Conservation (phyloP, 1,140 invertebrate species). For the Monochamus saltuarius region DNA sequence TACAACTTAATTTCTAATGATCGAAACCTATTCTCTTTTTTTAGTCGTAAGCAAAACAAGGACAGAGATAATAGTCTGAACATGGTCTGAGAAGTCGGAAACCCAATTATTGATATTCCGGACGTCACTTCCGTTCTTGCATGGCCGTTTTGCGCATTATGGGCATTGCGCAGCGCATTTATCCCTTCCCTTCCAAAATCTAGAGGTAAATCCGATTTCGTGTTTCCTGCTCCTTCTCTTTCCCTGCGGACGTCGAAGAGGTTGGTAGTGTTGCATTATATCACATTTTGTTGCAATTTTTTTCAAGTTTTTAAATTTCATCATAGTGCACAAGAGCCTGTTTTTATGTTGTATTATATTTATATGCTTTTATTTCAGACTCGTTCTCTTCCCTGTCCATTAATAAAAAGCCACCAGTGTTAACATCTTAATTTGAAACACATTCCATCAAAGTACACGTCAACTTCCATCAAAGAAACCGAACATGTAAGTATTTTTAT, state of each 20-base stretch:
- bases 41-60: too few species aligned
- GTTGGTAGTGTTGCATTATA: conserved; percentile 1
- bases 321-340: neutral
- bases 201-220: neutral
- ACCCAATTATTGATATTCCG: conserved; percentile 9
- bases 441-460: conserved; percentile 1
- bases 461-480: neutral
- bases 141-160: too few species aligned
- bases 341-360: neutral
- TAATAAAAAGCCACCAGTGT: neutral
- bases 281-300: neutral
- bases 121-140: neutral
- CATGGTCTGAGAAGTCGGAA: too few species aligned
- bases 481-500: too few species aligned
- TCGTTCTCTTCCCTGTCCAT: neutral
- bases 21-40: too few species aligned
- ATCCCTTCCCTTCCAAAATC: too few species aligned
- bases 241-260: conserved; percentile 6
- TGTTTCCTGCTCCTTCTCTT: conserved; percentile 1
- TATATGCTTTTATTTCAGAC: neutral
- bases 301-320: neutral
- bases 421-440: neutral
- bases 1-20: too few species aligned
- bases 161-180: too few species aligned
- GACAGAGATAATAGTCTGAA: too few species aligned